Evolutionary conservation across 2,113 vertebrate species (phyloP), one percentile per base, ranked within the genome.

Genomic region (Fukomys damarensis): DNA sequence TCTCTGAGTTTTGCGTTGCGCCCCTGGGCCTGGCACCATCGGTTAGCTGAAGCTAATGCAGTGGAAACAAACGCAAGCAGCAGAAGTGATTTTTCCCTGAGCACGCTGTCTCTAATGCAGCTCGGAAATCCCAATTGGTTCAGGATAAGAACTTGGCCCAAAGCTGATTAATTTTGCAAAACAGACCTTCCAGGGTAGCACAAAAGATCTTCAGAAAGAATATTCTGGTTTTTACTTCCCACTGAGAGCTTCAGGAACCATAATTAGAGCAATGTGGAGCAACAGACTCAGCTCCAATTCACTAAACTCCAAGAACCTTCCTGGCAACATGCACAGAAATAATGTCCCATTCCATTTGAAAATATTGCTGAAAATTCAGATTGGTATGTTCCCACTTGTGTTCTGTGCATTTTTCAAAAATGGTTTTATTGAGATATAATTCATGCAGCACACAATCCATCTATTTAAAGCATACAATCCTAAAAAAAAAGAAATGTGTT

Each of bases 121-220:
- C n/a, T 82, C 89, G 58, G 90, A 98, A 96, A 92, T 94, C 94
- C 90, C 96, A 68, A 70, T 76, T 0, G 20, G 81, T 76, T 82
- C 81, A 46, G 70, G 89, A 77, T 84, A 81, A 70, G 87, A 97
- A 95, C 96, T 81, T 63, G 90, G 90, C 94, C 97, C 97, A 92
- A 93, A 95, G 84, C 81, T 96, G 91, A 97, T 98, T 97, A 97
- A 95, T 97, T 97, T 97, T 97, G 95, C 96, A 96, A 96, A 97
- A 86, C 92, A 97, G 86, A 91, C 95, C 86, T 96, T 95, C 81
- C 66, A 93, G 89, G 81, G 56, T 84, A 94, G 80, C 86, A 88
- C 30, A 49, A 38, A 82, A 94, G 70, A 95, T 87, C 93, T 96
- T 96, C 94, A 90, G 96, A 97, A 97, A 96, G 85, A 96, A 97